Evolutionary conservation across 2,113 vertebrate genomes (phyloP), one percentile per base, ranked within the genome.

Genomic region (Garra rufa): DNA sequence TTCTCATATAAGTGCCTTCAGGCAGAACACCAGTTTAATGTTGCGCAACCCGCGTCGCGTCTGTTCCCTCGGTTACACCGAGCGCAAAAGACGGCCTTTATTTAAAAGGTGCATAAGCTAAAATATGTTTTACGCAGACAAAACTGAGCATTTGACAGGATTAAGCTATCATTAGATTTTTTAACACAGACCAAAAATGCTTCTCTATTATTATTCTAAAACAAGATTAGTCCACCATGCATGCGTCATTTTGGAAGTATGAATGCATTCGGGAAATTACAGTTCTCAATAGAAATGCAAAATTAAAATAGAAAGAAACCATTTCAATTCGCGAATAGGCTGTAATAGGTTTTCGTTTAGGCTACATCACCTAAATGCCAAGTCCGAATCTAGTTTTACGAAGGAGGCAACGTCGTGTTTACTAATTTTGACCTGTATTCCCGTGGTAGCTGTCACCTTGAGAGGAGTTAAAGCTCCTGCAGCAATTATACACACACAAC

Each of bases 1-100:
- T 26, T 73, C 70, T 26, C 69, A 6, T 44, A 1, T 2, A 46
- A 44, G 69, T 26, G 41, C 21, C 6, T 44, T 73, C 69, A 44
- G 6, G 69, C 70, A 26, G 67, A n/a, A 59, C 80, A n/a, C 86
- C 87, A 0, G 89, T 89, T 91, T 83, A 89, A 87, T 76, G 86
- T 84, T 3, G 91, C 85, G 83, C 89, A 38, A 41, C 82, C 82
- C 91, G 90, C 94, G 96, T 95, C 96, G 96, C 95, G 59, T 84
- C 94, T 96, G 89, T 86, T 85, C 21, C 94, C 95, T 92, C 92
- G 94, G 96, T 86, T 89, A 97, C 95, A 91, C 92, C 92, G 93
- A 13, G n/a, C 81, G 74, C 43, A 26, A 50, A 43, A 21, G n/a
- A 19, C 50, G 30, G 30, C 26, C 74, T 92, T 91, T 46, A 44